phyloP scores from a whole-genome alignment of 1,140 invertebrate genomes.

The Eufriesea mexicana region DNA sequence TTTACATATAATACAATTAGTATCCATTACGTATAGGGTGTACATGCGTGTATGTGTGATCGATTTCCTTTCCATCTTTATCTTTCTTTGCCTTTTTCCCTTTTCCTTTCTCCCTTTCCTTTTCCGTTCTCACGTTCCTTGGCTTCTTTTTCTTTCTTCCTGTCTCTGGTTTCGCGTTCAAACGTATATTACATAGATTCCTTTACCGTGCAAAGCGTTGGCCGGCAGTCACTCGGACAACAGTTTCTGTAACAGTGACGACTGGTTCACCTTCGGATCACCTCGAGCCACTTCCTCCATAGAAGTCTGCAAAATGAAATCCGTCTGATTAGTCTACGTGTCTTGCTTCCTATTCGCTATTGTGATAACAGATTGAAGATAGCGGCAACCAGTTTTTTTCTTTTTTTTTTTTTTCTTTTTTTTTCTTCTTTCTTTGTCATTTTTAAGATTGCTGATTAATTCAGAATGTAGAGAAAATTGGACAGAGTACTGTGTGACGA shows the following conservation, averaged over 20 bases:
- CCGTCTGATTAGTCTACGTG: neutral
- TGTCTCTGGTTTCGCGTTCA: conserved; percentile 48
- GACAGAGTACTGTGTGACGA: neutral
- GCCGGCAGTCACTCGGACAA: conserved; percentile 87
- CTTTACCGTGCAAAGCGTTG: conserved; percentile 72
- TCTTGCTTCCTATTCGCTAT: too few species aligned
- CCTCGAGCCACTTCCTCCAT: conserved; percentile 88
- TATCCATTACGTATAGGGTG: conserved; percentile 78
- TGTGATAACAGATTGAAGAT: neutral
- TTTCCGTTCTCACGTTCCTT: conserved; percentile 12
- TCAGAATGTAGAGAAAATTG: conserved; percentile 8
- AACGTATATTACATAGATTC: conserved; percentile 80
- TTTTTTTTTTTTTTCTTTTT: neutral
- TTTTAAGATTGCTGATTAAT: neutral
- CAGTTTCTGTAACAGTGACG: conserved; percentile 89
- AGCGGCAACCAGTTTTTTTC: neutral
- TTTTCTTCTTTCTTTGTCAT: too few species aligned
- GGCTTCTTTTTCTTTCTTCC: neutral
- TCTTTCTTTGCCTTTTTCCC: conserved; percentile 3
- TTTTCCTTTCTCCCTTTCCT: conserved; percentile 33
- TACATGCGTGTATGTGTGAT: conserved; percentile 18
- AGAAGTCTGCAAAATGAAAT: conserved; percentile 84
- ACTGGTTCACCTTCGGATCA: conserved; percentile 86
- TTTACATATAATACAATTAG: conserved; percentile 81
- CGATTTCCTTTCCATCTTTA: neutral